phyloP scores from a whole-genome alignment of 2,797 vertebrate genomes.

The Rousettus madagascariensis region DNA sequence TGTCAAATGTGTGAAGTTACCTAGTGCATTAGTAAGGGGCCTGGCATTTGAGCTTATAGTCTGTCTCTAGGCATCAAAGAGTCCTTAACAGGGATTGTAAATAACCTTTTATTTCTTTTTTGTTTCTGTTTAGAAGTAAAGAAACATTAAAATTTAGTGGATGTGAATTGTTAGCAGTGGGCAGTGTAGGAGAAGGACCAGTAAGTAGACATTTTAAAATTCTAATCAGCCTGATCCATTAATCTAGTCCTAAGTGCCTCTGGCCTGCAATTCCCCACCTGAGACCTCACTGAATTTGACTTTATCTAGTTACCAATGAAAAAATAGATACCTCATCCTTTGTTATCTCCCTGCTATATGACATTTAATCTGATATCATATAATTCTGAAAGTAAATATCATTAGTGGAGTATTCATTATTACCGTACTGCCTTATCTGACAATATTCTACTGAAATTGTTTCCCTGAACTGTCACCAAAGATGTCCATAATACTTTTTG shows the following conservation, averaged over 20 bases:
- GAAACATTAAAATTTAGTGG: not conserved
- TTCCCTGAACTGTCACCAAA: constrained; percentile 31
- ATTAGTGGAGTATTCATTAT: not conserved
- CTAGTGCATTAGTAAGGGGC: too few relatives aligned
- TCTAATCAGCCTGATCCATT: not conserved
- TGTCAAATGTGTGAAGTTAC: not conserved
- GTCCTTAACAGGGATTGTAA: not conserved
- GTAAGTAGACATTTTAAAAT: constrained; percentile 9
- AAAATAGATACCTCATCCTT: not conserved
- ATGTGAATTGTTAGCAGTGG: not conserved
- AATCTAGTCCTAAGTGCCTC: not conserved
- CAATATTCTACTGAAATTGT: not conserved
- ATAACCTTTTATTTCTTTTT: not conserved
- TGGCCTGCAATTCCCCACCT: not conserved
- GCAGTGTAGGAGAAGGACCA: not conserved
- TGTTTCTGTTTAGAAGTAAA: not conserved
- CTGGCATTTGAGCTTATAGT: not conserved
- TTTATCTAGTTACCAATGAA: constrained; percentile 27
- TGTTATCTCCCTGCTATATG: not conserved
- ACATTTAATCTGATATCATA: not conserved
- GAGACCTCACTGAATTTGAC: constrained; percentile 22
- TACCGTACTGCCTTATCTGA: not conserved
- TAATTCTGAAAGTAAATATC: constrained; percentile 26
- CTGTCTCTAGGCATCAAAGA: not conserved
- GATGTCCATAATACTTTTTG: not conserved